phyloP scores from a whole-genome alignment of 1,140 invertebrate genomes.

The Odontomachus brunneus region DNA sequence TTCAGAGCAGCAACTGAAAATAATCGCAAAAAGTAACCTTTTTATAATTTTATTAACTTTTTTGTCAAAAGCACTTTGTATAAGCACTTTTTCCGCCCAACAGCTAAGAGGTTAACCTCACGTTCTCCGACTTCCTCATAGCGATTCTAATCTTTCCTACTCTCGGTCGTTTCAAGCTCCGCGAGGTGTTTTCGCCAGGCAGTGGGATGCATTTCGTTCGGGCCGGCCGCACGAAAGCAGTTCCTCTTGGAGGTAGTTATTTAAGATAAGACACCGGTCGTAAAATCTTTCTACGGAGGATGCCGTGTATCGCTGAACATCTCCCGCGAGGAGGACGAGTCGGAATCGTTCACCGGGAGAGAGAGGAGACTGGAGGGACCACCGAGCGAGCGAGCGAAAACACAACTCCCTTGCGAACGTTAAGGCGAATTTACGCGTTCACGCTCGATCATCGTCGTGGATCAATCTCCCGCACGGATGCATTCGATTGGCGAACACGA shows the following conservation, averaged over 20 bases:
- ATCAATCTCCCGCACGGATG: background rate
- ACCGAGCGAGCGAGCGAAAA: conserved; percentile 6
- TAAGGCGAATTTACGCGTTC: conserved; percentile 20
- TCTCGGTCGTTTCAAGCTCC: background rate
- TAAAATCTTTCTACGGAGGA: conserved; percentile 26
- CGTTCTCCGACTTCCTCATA: background rate
- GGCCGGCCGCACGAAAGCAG: background rate
- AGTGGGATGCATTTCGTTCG: background rate
- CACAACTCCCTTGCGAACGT: conserved; percentile 6
- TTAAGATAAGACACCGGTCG: conserved; percentile 10
- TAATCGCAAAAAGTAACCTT: no score
- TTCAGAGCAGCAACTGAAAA: no score
- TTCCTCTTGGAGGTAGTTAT: conserved; percentile 13
- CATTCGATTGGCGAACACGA: background rate
- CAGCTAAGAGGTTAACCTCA: no score
- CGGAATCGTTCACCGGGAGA: conserved; percentile 21
- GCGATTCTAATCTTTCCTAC: background rate
- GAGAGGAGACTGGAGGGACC: background rate
- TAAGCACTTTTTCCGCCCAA: no score
- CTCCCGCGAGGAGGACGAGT: conserved; percentile 23
- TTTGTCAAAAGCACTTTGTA: no score
- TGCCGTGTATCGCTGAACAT: conserved; percentile 1
- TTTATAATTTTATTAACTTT: no score
- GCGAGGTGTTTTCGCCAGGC: conserved; percentile 9
- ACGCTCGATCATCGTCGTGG: conserved; percentile 4